These are phyloP conservation scores for Habroteleia sp. DNA, from an alignment of 2,888 invertebrate species.

Conservation along the genomic window DNA sequence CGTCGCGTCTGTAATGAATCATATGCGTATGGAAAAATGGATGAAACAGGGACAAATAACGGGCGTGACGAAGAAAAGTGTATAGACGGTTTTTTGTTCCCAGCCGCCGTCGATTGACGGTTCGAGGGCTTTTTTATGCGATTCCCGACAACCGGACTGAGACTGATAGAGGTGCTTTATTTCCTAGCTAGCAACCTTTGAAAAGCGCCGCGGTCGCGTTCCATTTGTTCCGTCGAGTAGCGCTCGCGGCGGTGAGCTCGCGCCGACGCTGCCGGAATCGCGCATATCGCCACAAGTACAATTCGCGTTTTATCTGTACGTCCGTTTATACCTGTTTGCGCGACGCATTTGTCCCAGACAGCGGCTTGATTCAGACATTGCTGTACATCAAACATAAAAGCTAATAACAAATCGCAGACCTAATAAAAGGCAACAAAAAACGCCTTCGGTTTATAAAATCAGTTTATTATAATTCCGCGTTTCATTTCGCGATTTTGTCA, in stretches of 20 bases:
- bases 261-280: constrained; percentile 35
- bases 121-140: constrained; percentile 61
- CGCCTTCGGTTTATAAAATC: constrained; percentile 26
- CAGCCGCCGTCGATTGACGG: constrained; percentile 60
- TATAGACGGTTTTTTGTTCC: constrained; percentile 56
- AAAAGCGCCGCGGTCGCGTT: constrained; percentile 66
- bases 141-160: constrained; percentile 60
- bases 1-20: constrained; percentile 44
- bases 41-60: constrained; percentile 55
- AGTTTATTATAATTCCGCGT: constrained; percentile 28
- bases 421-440: constrained; percentile 44
- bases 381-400: constrained; percentile 38
- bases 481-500: too few relatives aligned
- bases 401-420: constrained; percentile 55
- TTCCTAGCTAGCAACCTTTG: constrained; percentile 58
- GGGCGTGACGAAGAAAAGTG: constrained; percentile 51
- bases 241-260: constrained; percentile 68
- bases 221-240: constrained; percentile 74
- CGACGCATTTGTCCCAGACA: constrained; percentile 57
- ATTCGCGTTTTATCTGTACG: constrained; percentile 63
- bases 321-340: constrained; percentile 51
- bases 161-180: constrained; percentile 64
- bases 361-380: constrained; percentile 37
- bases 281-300: constrained; percentile 57
- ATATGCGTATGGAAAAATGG: constrained; percentile 43